Base-by-base conservation (phyloP, 2,888 invertebrate genomes). In the Beris chalybata region DNA sequence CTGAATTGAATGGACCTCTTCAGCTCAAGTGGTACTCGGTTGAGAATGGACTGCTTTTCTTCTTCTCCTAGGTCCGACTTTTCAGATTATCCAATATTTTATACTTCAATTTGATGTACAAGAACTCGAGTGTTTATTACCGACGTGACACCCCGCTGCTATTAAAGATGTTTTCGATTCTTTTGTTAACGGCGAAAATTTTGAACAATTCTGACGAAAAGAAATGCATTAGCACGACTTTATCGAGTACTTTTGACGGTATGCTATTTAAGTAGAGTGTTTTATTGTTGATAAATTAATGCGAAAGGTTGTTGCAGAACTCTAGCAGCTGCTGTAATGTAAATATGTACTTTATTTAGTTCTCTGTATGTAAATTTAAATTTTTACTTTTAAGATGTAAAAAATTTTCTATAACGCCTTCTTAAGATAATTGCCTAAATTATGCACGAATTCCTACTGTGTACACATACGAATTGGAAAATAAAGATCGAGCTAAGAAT, bases 141-240 rank as follows among this genome's bases (percentile, higher is more conserved):
- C 38, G 50, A 50, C 43, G 52, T 9, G 61, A 61, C 61, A 61
- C 52, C 61, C 61, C 52, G 52, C 52, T 61, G 61, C 30, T 32
- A 13, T 52, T 38, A 29, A n/a, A 52, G 38, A 50, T 61, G 61
- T 38, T 61, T 61, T 32, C 61, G 22, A 15, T 61, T 22, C 30
- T 38, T 61, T 61, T 56, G 32, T 13, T 56, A 30, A 12, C 43
- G 13, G 52, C n/a, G 61, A 61, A 50, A 50, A 61, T 50, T 61
- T 61, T 22, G 52, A 50, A 43, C 50, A 61, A 50, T 61, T 61
- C 38, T 50, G 38, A 61, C 38, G 50, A 50, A 61, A 52, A 61
- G 50, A 52, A 61, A 61, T 61, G 61, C 61, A 61, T 61, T 61
- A 61, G 15, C 61, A 61, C 61, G 61, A 38, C 50, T 61, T 52